Percentiles rank a stretch among this genome's conserved stretches.
These are phyloP conservation scores for Drosophila affinis DNA, from an alignment of 2,888 invertebrate genomes.

Conservation along the genomic window DNA sequence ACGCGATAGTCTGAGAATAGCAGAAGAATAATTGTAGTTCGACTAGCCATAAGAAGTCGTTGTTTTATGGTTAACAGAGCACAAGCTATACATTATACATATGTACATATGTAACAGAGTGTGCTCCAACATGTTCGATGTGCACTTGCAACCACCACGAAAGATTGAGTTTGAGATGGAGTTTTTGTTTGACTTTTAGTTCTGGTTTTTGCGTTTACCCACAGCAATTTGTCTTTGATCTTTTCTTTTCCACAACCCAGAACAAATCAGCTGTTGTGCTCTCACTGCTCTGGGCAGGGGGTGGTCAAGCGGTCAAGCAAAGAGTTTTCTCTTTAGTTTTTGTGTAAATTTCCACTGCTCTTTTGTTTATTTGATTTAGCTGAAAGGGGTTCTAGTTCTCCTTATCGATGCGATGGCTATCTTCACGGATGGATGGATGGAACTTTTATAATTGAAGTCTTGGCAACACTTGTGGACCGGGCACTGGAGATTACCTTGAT, in stretches of 20 bases:
- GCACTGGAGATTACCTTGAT: conserved; percentile 72
- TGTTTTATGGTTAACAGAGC: neutral
- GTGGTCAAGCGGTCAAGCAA: conserved; percentile 25
- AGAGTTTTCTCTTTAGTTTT: conserved; percentile 15
- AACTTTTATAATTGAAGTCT: conserved; percentile 52
- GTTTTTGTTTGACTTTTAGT: conserved; percentile 41
- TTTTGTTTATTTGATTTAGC: conserved; percentile 30
- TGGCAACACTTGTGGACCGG: conserved; percentile 34
- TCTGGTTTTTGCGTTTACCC: conserved; percentile 34
- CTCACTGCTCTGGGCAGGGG: neutral
- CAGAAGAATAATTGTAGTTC: conserved; percentile 14
- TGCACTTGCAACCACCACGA: conserved; percentile 30
- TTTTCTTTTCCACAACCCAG: conserved; percentile 8
- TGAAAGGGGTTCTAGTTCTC: conserved; percentile 7
- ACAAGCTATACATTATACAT: conserved; percentile 16
- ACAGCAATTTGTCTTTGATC: conserved; percentile 49
- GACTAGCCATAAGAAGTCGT: neutral
- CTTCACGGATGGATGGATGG: conserved; percentile 61
- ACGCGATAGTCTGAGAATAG: neutral
- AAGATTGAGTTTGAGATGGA: conserved; percentile 19
- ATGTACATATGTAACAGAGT: neutral
- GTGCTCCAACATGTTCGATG: conserved; percentile 20
- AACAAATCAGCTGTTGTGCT: conserved; percentile 34
- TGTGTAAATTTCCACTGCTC: conserved; percentile 37
- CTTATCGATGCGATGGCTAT: conserved; percentile 67